Conservation (phyloP, 2,888 invertebrate genomes). For the Drosophila fungiperda region DNA sequence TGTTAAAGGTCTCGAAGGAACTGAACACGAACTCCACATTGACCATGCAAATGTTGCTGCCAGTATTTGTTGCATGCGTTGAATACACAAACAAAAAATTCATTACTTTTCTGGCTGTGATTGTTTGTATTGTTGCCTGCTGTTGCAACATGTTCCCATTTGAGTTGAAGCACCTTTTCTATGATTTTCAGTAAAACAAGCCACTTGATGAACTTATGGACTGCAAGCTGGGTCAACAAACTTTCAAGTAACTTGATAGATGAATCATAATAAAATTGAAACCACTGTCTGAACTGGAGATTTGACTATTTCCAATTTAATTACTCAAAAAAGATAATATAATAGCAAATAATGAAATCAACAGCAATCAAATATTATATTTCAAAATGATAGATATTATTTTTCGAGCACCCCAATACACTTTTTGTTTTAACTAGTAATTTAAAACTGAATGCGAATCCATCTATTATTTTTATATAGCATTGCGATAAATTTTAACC, state of each 20-base stretch:
- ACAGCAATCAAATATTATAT: background rate
- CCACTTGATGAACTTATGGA: constrained; percentile 14
- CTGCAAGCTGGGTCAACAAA: constrained; percentile 49
- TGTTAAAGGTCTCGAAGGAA: background rate
- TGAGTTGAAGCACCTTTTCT: background rate
- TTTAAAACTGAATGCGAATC: background rate
- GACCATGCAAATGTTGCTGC: constrained; percentile 49
- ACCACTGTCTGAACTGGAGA: constrained; percentile 17
- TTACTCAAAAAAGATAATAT: background rate
- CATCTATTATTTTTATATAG: background rate
- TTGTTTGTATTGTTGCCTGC: background rate
- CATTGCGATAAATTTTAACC: background rate
- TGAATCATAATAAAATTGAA: constrained; percentile 26
- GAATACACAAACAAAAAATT: constrained; percentile 24
- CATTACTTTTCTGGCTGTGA: constrained; percentile 26
- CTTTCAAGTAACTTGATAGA: constrained; percentile 49
- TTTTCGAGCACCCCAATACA: background rate
- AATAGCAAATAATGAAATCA: background rate
- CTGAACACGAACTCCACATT: background rate
- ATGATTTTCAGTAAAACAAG: constrained; percentile 26
- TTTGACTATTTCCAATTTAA: constrained; percentile 17
- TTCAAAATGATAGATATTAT: background rate
- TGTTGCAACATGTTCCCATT: background rate
- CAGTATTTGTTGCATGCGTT: constrained; percentile 12
- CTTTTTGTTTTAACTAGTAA: background rate